Evolutionary conservation across 2,797 vertebrate genomes (phyloP).

Genomic region (Anolis apletophallus): DNA sequence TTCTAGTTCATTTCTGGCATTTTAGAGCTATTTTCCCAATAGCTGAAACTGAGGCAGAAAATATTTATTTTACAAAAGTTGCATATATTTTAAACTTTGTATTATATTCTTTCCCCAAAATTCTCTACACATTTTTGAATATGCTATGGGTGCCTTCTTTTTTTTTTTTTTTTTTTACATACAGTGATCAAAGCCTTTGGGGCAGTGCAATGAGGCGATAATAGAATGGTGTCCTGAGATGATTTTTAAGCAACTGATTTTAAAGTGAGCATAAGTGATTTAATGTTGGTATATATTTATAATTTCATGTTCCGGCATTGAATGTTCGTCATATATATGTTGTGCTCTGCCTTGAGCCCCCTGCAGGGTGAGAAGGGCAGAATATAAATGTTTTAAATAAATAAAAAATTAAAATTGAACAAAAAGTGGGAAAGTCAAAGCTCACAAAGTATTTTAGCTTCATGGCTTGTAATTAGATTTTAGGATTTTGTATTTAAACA

Average conservation of each 20-base stretch:
- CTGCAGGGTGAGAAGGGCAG: too few species aligned
- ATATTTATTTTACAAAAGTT: background rate
- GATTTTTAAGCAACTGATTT: too few species aligned
- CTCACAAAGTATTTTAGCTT: background rate
- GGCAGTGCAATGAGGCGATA: too few species aligned
- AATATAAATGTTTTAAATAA: too few species aligned
- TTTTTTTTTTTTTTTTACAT: background rate
- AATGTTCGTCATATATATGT: too few species aligned
- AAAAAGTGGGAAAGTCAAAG: background rate
- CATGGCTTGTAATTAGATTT: background rate
- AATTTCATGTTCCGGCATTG: too few species aligned
- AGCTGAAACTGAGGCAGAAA: background rate
- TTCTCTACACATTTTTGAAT: background rate
- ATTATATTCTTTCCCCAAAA: background rate
- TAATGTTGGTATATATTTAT: too few species aligned
- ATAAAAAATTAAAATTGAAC: too few species aligned
- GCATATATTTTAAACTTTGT: background rate
- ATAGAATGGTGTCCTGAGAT: too few species aligned
- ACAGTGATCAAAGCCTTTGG: background rate
- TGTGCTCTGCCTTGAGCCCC: too few species aligned
- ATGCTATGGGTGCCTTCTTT: background rate
- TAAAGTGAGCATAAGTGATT: too few species aligned
- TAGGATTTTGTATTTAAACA: background rate
- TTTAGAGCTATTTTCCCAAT: background rate
- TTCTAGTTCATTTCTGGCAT: background rate